A percentile compares a stretch with the other conserved stretches of the same genome.
phyloP scores from a whole-genome alignment of 2,888 invertebrate genomes.

The Melolontha melolontha region DNA sequence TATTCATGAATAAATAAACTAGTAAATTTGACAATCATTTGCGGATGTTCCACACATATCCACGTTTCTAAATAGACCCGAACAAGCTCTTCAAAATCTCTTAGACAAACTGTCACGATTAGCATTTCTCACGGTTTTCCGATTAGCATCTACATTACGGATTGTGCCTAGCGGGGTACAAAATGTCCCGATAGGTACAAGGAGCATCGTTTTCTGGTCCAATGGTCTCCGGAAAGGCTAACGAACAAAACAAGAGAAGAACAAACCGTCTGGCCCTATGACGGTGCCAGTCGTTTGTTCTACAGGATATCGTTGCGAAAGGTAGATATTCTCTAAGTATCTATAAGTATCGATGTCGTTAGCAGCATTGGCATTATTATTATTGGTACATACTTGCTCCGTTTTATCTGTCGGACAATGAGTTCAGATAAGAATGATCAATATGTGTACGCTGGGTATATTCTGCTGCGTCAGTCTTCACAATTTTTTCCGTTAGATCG shows the following conservation, averaged over 20 bases:
- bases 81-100: too few relatives aligned
- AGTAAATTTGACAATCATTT: too few relatives aligned
- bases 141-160: conserved; percentile 63
- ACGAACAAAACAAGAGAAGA: too few relatives aligned
- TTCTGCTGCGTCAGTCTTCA: conserved; percentile 29
- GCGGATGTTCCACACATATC: too few relatives aligned
- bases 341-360: too few relatives aligned
- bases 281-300: too few relatives aligned
- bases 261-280: too few relatives aligned
- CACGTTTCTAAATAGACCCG: too few relatives aligned
- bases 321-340: too few relatives aligned
- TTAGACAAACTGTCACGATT: conserved; percentile 60
- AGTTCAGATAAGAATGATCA: conserved; percentile 31
- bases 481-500: conserved; percentile 6
- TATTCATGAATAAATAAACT: too few relatives aligned
- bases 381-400: conserved; percentile 32
- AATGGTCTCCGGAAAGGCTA: conserved; percentile 39
- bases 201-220: conserved; percentile 52
- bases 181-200: conserved; percentile 39
- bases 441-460: conserved; percentile 25
- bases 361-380: too few relatives aligned
- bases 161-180: conserved; percentile 55
- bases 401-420: conserved; percentile 28
- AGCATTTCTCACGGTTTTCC: conserved; percentile 58
- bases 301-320: too few relatives aligned